phyloP scores from a whole-genome alignment of 2,797 vertebrate genomes.

The Chiloscyllium punctatum region DNA sequence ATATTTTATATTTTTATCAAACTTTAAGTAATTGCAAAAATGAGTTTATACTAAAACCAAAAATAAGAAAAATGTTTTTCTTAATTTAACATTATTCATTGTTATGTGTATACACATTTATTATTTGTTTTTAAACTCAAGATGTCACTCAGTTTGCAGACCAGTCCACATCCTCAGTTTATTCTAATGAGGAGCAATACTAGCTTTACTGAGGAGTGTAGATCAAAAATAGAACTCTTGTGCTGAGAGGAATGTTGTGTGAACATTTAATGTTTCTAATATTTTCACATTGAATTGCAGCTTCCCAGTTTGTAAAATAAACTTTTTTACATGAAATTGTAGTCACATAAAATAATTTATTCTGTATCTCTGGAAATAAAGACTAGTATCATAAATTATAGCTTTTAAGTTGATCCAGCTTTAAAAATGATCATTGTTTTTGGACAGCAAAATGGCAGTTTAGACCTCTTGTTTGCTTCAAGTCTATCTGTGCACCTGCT shows the following conservation, averaged over 20 bases:
- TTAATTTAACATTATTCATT: no score
- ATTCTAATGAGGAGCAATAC: background rate
- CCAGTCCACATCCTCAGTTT: background rate
- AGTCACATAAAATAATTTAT: background rate
- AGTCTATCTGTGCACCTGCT: no score
- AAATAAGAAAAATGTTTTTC: background rate
- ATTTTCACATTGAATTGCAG: background rate
- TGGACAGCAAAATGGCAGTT: no score
- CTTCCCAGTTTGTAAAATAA: background rate
- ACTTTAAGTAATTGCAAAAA: background rate
- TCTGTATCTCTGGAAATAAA: background rate
- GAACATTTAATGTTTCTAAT: background rate
- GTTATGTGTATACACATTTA: background rate
- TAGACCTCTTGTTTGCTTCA: no score
- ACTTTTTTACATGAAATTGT: background rate
- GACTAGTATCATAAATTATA: background rate
- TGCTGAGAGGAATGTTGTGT: background rate
- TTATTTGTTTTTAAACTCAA: background rate
- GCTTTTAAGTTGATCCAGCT: no score
- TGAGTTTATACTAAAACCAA: background rate
- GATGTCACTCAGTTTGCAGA: background rate
- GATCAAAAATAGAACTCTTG: background rate
- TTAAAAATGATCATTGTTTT: no score
- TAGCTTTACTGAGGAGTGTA: background rate
- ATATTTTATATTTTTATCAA: background rate